Evolutionary conservation across 2,888 invertebrate species (phyloP), one percentile per base, ranked within the genome.

Genomic region (Podotricha telesiphe): DNA sequence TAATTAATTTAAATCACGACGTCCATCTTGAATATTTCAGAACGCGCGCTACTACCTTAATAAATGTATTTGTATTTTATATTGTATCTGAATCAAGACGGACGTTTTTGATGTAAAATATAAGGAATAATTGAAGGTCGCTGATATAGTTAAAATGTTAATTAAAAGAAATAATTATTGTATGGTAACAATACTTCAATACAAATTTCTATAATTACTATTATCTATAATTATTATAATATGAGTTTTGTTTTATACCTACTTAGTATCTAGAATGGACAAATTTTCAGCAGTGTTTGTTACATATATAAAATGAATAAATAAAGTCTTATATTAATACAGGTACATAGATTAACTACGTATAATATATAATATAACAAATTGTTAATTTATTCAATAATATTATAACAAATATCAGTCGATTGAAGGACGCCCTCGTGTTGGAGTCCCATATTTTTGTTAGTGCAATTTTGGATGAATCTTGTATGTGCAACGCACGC

Each of bases 381-480:
- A 55, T 34, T 55, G 40, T 40, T 40, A 17, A 20, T 37, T 48
- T 58, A 58, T 59, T 42, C 13, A 37, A 59, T 63, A 19, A 62
- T 55, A 48, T 56, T 65, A 51, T 63, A 72, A 74, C 76, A 79
- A 80, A 79, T 79, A 83, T 79, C 77, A 77, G 73, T 75, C 74
- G 78, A 76, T 77, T 75, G 76, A 77, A 77, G 79, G 82, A 79
- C n/a, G 73, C 72, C 81, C 75, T n/a, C 67, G 67, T 73, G 65
- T 70, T 62, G 78, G 82, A 70, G 75, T 80, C 82, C 82, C 80
- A 85, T 88, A 88, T 88, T 91, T 88, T 90, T 91, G 90, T 91
- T 91, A 91, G 87, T 82, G 87, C 88, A 89, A 90, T 89, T 89
- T 91, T 89, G 86, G 82, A 82, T 83, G 82, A 78, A 68, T 55